Evolutionary conservation across 2,113 vertebrate genomes (phyloP), one percentile per base, ranked within the genome.

Genomic region (Atherinomorus stipes): DNA sequence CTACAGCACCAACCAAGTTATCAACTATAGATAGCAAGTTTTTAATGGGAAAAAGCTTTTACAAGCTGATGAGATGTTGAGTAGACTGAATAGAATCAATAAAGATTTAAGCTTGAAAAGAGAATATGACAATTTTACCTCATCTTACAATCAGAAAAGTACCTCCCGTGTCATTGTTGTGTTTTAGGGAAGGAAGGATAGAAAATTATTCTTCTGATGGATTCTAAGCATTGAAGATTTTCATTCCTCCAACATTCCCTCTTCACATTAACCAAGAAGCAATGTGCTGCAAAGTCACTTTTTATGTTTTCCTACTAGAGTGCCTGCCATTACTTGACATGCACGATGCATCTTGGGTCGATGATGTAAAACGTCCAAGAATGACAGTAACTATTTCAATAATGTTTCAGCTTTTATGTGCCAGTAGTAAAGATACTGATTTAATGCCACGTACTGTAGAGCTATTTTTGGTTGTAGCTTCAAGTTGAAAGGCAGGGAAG

Each of bases 11-110:
- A 63, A 64, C 63, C 53, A 22, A 26, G 74, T 76, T 57, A 72
- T 71, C 79, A 64, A 58, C 44, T 15, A 26, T 15, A 72, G 71
- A 83, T 71, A 62, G 60, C 60, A 40, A 53, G 51, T 47, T 21
- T 82, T 44, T 81, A 78, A 82, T 57, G 53, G 64, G 63, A 21
- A 67, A 34, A 34, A 64, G 52, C 71, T 69, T 42, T 40, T 34
- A 54, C n/a, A 28, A 54, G 58, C 54, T 45, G 73, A 63, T 52
- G 54, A 82, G 69, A 85, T 57, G 77, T 80, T 82, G 67, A 83
- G 21, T 25, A 84, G 78, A 85, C 67, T 64, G 60, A 77, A 87
- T 25, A 34, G 37, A 68, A 51, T 19, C 50, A 53, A 54, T 71
- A 57, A 81, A n/a, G 19, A 61, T 18, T 34, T 54, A 44, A 56